Percentiles rank a stretch among this genome's conserved stretches.
phyloP scores from a whole-genome alignment of 2,797 vertebrate genomes.

The Clarias platycephalus region DNA sequence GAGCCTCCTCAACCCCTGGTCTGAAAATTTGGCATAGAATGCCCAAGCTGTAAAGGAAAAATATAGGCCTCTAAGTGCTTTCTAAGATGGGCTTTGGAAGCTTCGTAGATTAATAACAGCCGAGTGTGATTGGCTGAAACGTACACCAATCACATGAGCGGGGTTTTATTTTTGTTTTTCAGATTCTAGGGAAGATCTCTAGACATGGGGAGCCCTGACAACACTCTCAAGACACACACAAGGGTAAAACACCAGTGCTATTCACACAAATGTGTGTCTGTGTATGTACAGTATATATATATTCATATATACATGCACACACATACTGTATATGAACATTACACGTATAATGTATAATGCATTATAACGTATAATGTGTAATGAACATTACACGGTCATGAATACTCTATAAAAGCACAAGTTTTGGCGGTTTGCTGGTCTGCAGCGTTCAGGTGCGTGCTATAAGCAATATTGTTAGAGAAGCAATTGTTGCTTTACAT shows the following conservation, averaged over 20 bases:
- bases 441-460: no score
- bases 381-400: no score
- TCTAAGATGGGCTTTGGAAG: conserved; percentile 56
- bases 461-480: no score
- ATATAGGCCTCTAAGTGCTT: conserved; percentile 59
- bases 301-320: no score
- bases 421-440: no score
- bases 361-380: no score
- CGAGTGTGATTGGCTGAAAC: conserved; percentile 46
- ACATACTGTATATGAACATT: no score
- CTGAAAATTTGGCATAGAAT: conserved; percentile 63
- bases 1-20: conserved; percentile 56
- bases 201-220: conserved; percentile 8
- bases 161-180: conserved; percentile 42
- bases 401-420: no score
- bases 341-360: no score
- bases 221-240: conserved; percentile 15
- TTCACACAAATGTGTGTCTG: no score
- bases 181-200: conserved; percentile 42
- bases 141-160: conserved; percentile 42
- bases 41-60: conserved; percentile 49
- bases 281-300: no score
- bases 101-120: conserved; percentile 47
- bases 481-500: no score
- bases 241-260: not conserved